phyloP scores from a whole-genome alignment of 2,888 invertebrate species.

The Pedicia rivosa region DNA sequence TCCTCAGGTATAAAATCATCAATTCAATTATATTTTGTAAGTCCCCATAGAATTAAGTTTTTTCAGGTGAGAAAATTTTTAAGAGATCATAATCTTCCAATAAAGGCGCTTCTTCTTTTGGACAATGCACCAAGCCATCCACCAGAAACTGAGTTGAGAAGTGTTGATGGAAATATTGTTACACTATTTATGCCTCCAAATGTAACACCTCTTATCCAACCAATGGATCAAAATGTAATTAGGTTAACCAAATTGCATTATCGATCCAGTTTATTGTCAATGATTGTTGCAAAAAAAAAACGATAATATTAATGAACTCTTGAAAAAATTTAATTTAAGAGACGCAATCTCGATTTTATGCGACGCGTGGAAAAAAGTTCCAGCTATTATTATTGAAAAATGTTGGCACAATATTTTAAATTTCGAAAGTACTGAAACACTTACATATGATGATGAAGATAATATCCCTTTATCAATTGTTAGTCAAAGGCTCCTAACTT shows the following conservation, averaged over 20 bases:
- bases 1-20: conserved; percentile 7
- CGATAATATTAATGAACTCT: not conserved
- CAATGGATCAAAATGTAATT: conserved; percentile 11
- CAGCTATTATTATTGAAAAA: too few relatives aligned
- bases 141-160: not conserved
- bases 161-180: conserved; percentile 9
- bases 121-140: conserved; percentile 10
- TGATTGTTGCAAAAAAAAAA: not conserved
- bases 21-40: too few relatives aligned
- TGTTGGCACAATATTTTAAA: too few relatives aligned
- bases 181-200: conserved; percentile 11
- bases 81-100: conserved; percentile 9
- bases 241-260: conserved; percentile 8
- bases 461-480: too few relatives aligned
- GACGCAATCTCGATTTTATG: not conserved
- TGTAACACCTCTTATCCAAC: conserved; percentile 11
- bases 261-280: not conserved
- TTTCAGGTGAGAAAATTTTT: conserved; percentile 7
- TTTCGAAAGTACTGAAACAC: too few relatives aligned
- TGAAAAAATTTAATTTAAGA: not conserved
- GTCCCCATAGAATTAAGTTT: not conserved
- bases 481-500: too few relatives aligned
- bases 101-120: conserved; percentile 10
- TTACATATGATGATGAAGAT: too few relatives aligned
- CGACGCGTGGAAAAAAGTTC: too few relatives aligned